phyloP scores from a whole-genome alignment of 2,113 vertebrate genomes.

The Corythornis madagascariensis region DNA sequence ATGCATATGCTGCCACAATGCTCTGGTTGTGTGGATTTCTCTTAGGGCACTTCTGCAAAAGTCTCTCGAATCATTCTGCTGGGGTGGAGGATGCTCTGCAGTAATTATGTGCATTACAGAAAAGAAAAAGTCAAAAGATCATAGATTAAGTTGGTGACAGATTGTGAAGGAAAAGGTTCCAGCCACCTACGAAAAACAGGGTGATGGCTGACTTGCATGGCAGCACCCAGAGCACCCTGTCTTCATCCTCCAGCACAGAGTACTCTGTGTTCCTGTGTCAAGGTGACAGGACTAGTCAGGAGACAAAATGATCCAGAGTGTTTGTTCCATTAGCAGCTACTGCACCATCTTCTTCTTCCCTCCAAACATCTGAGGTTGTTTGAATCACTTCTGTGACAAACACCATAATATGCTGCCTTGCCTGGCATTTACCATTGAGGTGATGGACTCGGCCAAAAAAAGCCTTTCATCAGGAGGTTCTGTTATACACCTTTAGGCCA shows the following conservation, averaged over 20 bases:
- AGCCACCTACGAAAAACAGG: not conserved
- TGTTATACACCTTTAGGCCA: conserved; percentile 51
- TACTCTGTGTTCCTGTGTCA: not conserved
- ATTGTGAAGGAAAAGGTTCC: not conserved
- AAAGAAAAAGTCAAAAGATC: conserved; percentile 43
- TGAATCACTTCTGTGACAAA: conserved; percentile 27
- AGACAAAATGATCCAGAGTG: not conserved
- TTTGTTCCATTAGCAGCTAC: not conserved
- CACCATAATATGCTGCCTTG: conserved; percentile 46
- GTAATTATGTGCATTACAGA: conserved; percentile 49
- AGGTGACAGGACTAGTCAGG: not conserved
- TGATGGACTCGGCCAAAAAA: conserved; percentile 47
- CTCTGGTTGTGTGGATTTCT: not conserved
- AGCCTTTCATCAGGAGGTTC: conserved; percentile 13
- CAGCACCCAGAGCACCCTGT: not conserved
- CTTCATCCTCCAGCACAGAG: not conserved
- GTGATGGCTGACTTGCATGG: not conserved
- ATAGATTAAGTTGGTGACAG: conserved; percentile 19
- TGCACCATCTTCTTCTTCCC: not conserved
- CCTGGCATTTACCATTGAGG: not conserved
- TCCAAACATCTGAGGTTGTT: conserved; percentile 1
- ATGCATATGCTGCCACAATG: not conserved
- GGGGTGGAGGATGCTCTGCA: conserved; percentile 9
- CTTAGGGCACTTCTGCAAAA: conserved; percentile 38
- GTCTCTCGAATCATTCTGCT: not conserved